phyloP scores from a whole-genome alignment of 2,888 invertebrate species.

The Lasioglossum marginatum region DNA sequence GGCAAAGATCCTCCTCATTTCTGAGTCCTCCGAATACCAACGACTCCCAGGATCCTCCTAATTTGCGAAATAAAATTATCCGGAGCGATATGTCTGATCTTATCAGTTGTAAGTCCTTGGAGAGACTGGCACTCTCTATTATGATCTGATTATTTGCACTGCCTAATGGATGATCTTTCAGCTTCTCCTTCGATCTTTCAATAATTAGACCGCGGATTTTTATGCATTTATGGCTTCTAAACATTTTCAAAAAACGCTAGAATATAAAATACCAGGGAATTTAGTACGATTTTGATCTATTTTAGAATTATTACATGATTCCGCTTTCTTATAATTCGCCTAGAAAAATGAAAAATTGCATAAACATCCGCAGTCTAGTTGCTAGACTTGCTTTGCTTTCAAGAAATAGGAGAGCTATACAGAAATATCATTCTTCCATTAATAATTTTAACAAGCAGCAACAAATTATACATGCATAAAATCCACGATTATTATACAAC shows the following conservation, averaged over 20 bases:
- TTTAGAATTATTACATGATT: too few species aligned
- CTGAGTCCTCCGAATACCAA: background rate
- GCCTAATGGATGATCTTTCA: background rate
- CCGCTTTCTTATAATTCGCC: too few species aligned
- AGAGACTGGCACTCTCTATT: background rate
- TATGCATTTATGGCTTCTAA: too few species aligned
- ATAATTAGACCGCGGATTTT: background rate
- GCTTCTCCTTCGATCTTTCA: background rate
- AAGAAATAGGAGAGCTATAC: background rate
- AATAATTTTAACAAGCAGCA: background rate
- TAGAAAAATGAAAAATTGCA: too few species aligned
- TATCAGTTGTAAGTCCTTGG: background rate
- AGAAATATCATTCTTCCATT: background rate
- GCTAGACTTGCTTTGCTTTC: background rate
- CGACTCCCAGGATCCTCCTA: background rate
- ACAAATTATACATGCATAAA: background rate
- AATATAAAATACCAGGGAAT: too few species aligned
- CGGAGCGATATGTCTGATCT: background rate
- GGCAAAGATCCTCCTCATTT: background rate
- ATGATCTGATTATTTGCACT: too few species aligned
- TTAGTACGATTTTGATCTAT: too few species aligned
- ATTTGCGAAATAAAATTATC: background rate
- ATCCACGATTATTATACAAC: too few species aligned
- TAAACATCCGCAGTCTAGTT: too few species aligned
- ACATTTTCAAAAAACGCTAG: too few species aligned